Evolutionary conservation across 2,113 vertebrate genomes (phyloP), one percentile per base, ranked within the genome.

Genomic region (Thamnophis sirtalis): DNA sequence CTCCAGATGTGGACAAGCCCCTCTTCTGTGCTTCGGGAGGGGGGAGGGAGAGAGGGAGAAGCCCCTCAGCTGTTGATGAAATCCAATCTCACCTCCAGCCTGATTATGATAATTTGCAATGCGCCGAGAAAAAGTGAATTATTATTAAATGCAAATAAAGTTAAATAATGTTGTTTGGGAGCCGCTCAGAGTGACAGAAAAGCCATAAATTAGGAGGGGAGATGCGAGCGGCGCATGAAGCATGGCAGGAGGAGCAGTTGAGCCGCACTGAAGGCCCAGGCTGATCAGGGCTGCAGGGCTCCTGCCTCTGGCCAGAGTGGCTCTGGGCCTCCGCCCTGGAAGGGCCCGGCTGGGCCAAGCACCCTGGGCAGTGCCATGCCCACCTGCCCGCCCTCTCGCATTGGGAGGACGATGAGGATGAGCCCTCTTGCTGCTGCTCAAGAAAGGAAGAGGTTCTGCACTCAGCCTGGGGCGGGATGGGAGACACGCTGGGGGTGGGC

Each of bases 111-210:
- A 93, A 96, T 92, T 92, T 89, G 92, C 92, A 85, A 92, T 0
- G 49, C 90, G 92, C 68, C 33, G 38, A 93, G 93, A 89, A 55
- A 68, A 93, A 91, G 53, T 54, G 92, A 93, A 43, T 95, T 90
- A 89, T 94, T 94, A 87, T 92, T 91, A 90, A 94, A 95, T 91
- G 93, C 87, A 90, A 96, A 94, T 93, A 90, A 51, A 94, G 92
- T 87, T 38, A 93, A 95, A 88, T 90, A 91, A 92, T 86, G 89
- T 58, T 87, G 85, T 85, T 91, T 89, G 92, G 89, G 93, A 91
- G 93, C 93, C 43, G 73, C n/a, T 87, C 84, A 38, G 1, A 11
- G 84, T 26, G 0, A 22, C 63, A 91, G 9, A 26, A 55, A 2
- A 51, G 0, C 0, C 91, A 28, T 93, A 86, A 90, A 26, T 94